Percentiles rank a stretch among this genome's conserved stretches.
Evolutionary conservation across 92 coral and sea anemone genomes (phyloP).

Genomic region (Isaurus tuberculatus): DNA sequence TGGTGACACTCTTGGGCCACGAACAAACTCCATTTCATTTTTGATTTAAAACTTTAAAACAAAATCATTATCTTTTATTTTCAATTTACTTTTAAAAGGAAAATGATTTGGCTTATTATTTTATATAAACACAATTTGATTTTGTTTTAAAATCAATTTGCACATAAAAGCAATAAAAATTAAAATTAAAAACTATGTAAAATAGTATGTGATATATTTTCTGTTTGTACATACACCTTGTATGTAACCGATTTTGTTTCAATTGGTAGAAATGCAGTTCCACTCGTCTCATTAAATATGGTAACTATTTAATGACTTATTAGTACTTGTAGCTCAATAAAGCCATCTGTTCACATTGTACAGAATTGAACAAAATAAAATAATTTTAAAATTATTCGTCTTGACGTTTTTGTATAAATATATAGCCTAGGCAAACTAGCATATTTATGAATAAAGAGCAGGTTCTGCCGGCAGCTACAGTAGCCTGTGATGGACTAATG

Average conservation of each 20-base stretch:
- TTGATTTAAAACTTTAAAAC: constrained; percentile 16
- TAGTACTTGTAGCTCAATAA: neutral
- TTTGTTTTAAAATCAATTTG: neutral
- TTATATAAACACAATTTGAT: neutral
- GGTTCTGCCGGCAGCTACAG: neutral
- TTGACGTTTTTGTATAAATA: neutral
- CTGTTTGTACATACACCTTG: neutral
- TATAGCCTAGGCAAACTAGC: neutral
- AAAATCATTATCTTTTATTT: constrained; percentile 25
- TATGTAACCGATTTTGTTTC: neutral
- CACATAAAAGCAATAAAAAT: too few species aligned
- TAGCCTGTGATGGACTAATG: neutral
- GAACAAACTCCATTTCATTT: constrained; percentile 19
- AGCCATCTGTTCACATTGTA: neutral
- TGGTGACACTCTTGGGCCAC: constrained; percentile 46
- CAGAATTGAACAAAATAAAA: neutral
- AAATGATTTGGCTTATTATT: constrained; percentile 2
- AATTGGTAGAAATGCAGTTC: neutral
- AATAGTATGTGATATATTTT: neutral
- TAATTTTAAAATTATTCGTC: neutral
- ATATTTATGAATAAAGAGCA: neutral
- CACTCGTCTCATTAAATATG: neutral
- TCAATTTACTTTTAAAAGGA: constrained; percentile 3
- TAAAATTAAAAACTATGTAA: too few species aligned
- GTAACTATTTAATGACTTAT: neutral